Evolutionary conservation across 2,113 vertebrate species (phyloP), one percentile per base, ranked within the genome.

Genomic region (Xenus cinereus): DNA sequence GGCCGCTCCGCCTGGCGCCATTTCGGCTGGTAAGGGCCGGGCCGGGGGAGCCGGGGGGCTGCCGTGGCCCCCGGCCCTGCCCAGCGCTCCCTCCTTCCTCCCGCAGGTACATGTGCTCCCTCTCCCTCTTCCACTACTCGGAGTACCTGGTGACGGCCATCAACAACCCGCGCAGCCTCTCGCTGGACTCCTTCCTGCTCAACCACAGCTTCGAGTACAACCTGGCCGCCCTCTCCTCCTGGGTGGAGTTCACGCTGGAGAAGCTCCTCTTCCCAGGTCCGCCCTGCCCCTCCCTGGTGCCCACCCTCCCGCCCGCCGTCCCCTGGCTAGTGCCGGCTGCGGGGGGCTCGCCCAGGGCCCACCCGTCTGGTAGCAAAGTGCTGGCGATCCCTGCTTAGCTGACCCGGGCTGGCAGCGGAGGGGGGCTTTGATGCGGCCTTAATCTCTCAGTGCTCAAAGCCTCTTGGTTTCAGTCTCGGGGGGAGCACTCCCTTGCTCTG

Each of bases 141-240:
- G 99, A 99, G 91, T 99, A 99, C 96, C 97, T 99, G 97, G 99
- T 99, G 91, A 99, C 99, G 0, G 99, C 99, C 60, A 96, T 99
- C 96, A 99, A 99, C 94, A 99, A 99, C 94, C 99, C 99, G 4
- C 99, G 98, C 81, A 99, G 99, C 91, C 98, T 99, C 60, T 99
- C 99, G 2, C 96, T 99, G 95, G 99, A 99, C 90, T 99, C 99
- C 4, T 99, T 99, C 93, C 98, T 99, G 50, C 98, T 99, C 92
- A 99, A 99, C 96, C 99, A 99, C 98, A 99, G 99, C 30, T 82
- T 99, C 87, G 99, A 99, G 96, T 99, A 99, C 93, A 99, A 98
- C 2, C 93, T 99, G 83, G 99, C 99, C 0, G 99, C 99, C 1
- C 71, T 99, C 59, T 99, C 99, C 4, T 99, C 99, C 41, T 99